Percentiles rank a stretch among this genome's conserved stretches.
Evolutionary conservation across 2,113 vertebrate species (phyloP).

Genomic region (Coturnix japonica): DNA sequence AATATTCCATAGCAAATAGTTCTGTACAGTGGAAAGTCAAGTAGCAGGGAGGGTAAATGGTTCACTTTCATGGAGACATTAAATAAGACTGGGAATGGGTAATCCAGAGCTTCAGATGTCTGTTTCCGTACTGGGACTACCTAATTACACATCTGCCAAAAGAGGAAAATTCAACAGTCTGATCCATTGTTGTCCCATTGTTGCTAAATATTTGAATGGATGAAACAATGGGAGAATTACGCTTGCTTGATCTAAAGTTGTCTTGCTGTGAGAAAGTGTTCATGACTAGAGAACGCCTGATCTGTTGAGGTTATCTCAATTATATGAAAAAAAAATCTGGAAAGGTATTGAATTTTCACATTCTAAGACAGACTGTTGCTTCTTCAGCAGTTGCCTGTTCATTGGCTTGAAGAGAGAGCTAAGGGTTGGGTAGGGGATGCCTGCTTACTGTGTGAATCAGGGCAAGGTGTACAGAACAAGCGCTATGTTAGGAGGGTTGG

Average conservation of each 20-base stretch:
- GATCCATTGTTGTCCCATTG: background rate
- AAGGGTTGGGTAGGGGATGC: background rate
- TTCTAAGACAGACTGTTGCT: background rate
- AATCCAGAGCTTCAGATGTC: background rate
- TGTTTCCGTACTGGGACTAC: background rate
- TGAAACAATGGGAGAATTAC: background rate
- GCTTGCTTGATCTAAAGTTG: background rate
- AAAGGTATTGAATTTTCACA: slow-evolving; percentile 3
- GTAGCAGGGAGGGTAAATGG: background rate
- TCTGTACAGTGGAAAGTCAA: background rate
- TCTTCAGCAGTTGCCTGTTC: background rate
- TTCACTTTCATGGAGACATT: background rate
- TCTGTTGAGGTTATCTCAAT: background rate
- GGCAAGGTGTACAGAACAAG: background rate
- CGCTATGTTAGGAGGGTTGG: background rate
- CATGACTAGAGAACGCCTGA: background rate
- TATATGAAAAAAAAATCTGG: background rate
- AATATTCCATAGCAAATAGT: background rate
- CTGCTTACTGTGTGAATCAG: background rate
- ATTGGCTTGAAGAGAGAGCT: background rate
- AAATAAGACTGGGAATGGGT: background rate
- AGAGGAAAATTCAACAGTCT: background rate
- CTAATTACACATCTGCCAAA: background rate
- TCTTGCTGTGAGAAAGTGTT: slow-evolving; percentile 7
- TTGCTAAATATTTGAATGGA: background rate